These are phyloP conservation scores for Rhizomys pruinosus DNA, from an alignment of 2,113 vertebrate species.

Conservation along the genomic window DNA sequence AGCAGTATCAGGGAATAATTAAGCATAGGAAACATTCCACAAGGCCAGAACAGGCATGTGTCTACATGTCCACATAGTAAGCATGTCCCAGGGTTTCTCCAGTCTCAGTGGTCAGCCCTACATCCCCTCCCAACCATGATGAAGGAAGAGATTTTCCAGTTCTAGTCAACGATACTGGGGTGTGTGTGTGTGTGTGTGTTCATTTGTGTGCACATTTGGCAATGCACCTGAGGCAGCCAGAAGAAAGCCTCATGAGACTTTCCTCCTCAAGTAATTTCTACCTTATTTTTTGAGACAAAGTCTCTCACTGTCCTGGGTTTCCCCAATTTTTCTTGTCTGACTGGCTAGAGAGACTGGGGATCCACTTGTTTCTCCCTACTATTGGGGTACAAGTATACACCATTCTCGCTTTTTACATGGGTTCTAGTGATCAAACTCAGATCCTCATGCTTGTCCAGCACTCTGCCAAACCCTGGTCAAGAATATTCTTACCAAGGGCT, in stretches of 20 bases:
- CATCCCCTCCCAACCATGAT: too few relatives aligned
- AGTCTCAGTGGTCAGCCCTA: too few relatives aligned
- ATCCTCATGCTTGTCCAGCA: background rate
- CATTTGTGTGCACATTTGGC: background rate
- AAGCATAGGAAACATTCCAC: too few relatives aligned
- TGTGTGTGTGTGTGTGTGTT: background rate
- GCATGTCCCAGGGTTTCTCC: too few relatives aligned
- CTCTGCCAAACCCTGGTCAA: background rate
- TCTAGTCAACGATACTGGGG: too few relatives aligned
- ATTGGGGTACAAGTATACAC: background rate
- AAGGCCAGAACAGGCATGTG: too few relatives aligned
- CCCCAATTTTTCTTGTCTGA: background rate
- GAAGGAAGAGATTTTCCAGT: too few relatives aligned
- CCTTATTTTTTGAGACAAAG: background rate
- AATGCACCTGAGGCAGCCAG: too few relatives aligned
- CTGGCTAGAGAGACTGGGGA: background rate
- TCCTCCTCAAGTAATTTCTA: background rate
- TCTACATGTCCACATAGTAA: too few relatives aligned
- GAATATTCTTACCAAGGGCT: background rate
- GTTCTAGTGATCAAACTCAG: too few relatives aligned
- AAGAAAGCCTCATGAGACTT: background rate
- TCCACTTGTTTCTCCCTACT: background rate
- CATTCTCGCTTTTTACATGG: background rate
- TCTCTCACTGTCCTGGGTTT: background rate
- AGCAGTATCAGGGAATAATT: too few relatives aligned